Conservation (phyloP, 2,797 vertebrate species). For the Chaenodraco wilsoni region DNA sequence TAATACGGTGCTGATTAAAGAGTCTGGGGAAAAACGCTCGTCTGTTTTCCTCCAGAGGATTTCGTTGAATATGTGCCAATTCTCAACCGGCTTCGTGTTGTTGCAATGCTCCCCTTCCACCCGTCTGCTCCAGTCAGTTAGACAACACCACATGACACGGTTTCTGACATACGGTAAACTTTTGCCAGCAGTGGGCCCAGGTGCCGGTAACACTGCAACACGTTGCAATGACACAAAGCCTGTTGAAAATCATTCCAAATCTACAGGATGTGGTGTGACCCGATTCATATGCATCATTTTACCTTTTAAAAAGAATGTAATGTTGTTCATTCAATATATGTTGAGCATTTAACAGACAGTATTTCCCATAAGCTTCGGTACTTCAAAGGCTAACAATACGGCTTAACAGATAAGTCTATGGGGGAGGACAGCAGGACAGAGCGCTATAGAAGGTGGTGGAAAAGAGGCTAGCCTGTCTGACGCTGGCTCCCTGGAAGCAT, state of each 20-base stretch:
- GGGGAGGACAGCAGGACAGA: no score
- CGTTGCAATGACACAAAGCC: no score
- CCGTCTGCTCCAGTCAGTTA: no score
- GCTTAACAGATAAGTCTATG: no score
- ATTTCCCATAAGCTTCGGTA: background rate
- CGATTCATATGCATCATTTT: background rate
- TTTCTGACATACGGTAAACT: no score
- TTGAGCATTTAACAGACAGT: background rate
- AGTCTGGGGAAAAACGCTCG: background rate
- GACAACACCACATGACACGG: no score
- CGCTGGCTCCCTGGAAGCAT: background rate
- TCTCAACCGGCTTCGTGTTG: no score
- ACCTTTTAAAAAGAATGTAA: background rate
- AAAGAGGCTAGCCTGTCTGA: background rate
- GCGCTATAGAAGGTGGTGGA: background rate
- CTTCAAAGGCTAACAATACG: background rate
- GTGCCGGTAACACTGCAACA: no score
- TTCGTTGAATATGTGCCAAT: no score
- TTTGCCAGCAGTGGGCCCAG: no score
- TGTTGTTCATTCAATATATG: background rate
- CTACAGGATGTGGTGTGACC: background rate
- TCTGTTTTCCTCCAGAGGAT: background rate
- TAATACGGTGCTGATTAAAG: background rate
- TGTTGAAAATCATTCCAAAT: background rate
- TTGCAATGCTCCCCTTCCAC: no score